phyloP scores from a whole-genome alignment of 2,113 vertebrate genomes.

The Coracopsis vasa region DNA sequence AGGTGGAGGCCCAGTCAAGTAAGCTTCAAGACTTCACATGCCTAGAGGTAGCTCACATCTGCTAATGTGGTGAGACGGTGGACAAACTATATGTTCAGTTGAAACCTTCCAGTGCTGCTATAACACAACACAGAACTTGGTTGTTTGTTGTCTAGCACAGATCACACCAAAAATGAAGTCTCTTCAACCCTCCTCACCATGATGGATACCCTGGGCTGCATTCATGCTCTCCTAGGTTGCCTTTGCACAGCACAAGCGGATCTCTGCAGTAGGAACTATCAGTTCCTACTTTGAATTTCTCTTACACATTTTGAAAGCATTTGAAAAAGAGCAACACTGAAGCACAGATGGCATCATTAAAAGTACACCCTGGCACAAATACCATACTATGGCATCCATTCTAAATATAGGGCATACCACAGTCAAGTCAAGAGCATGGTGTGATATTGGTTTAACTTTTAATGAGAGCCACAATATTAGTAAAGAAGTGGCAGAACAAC shows the following conservation, averaged over 20 bases:
- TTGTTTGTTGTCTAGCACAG: background rate
- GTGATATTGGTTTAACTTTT: slow-evolving; percentile 49
- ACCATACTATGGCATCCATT: background rate
- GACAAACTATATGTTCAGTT: background rate
- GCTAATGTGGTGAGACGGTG: background rate
- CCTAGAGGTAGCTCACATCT: background rate
- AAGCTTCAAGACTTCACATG: background rate
- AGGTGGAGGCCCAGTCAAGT: background rate
- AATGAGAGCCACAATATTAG: background rate
- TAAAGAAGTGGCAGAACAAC: background rate
- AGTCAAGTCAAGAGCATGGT: background rate
- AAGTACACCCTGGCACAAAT: slow-evolving; percentile 32
- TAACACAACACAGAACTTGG: background rate
- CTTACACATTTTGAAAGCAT: background rate
- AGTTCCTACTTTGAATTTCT: background rate
- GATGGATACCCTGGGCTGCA: background rate
- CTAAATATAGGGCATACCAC: slow-evolving; percentile 16
- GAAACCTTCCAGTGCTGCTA: background rate
- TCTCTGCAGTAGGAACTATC: background rate
- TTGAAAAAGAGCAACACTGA: background rate
- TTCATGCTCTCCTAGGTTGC: background rate
- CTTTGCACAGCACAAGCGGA: background rate
- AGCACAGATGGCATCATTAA: background rate
- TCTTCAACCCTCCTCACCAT: background rate
- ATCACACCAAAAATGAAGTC: background rate